Conservation (phyloP, 2,113 vertebrate genomes). For the Ceratotherium simum region DNA sequence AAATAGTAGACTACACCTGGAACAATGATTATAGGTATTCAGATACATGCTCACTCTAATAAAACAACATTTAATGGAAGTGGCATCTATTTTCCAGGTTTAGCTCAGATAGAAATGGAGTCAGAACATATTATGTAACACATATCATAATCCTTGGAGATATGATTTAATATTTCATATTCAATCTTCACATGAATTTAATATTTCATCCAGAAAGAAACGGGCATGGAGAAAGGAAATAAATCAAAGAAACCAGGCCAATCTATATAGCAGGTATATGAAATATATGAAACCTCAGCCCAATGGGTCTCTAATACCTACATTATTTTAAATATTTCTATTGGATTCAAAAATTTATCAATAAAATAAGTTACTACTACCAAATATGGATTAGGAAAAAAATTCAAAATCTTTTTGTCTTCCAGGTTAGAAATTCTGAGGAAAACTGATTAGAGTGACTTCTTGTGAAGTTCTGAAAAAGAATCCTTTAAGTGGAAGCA, state of each 20-base stretch:
- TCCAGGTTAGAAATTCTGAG: slow-evolving; percentile 56
- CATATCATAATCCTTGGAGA: neutral
- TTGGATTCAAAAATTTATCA: neutral
- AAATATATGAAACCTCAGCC: neutral
- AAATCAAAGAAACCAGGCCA: neutral
- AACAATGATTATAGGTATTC: neutral
- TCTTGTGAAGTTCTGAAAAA: slow-evolving; percentile 29
- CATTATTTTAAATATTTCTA: slow-evolving; percentile 21
- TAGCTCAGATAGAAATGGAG: neutral
- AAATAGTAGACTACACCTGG: neutral
- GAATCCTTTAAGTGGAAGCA: slow-evolving; percentile 51
- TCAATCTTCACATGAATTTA: slow-evolving; percentile 24
- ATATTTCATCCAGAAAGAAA: slow-evolving; percentile 2
- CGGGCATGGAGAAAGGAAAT: neutral
- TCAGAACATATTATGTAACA: neutral
- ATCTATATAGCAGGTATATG: neutral
- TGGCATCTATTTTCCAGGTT: neutral
- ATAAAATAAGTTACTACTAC: neutral
- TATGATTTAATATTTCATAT: slow-evolving; percentile 15
- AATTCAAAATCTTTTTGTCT: neutral
- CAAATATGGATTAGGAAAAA: neutral
- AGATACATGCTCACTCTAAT: neutral
- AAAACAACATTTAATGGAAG: neutral
- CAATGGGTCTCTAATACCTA: neutral
- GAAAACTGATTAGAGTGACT: slow-evolving; percentile 24